Conservation (phyloP, 2,888 invertebrate species). For the Andrena bicolor region DNA sequence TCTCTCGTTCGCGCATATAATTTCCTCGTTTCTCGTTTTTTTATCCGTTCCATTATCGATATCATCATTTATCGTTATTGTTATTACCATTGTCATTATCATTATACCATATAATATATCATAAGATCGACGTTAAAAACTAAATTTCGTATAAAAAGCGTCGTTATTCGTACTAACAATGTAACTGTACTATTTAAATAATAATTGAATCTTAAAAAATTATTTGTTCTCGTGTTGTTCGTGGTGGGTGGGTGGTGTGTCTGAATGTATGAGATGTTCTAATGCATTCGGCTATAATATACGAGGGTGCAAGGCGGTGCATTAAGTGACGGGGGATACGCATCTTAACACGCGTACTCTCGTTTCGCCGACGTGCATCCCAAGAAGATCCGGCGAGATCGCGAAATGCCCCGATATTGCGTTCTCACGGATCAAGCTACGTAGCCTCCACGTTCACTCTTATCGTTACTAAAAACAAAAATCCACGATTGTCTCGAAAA, state of each 20-base stretch:
- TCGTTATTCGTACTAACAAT: constrained; percentile 82
- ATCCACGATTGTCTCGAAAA: constrained; percentile 16
- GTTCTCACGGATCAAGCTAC: constrained; percentile 36
- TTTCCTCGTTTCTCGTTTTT: constrained; percentile 60
- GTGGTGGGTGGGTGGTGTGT: constrained; percentile 57
- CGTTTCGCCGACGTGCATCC: constrained; percentile 25
- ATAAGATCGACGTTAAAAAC: constrained; percentile 83
- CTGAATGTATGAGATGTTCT: constrained; percentile 71
- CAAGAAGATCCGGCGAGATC: constrained; percentile 67
- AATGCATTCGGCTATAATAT: constrained; percentile 71
- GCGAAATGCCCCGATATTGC: constrained; percentile 71
- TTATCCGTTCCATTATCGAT: constrained; percentile 71
- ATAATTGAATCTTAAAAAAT: constrained; percentile 82
- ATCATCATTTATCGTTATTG: constrained; percentile 75
- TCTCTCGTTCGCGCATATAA: constrained; percentile 46
- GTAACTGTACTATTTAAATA: constrained; percentile 81
- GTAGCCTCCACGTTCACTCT: background rate
- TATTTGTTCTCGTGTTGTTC: constrained; percentile 74
- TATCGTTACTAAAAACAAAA: background rate
- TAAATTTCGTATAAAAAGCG: constrained; percentile 85
- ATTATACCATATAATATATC: constrained; percentile 79
- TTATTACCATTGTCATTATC: constrained; percentile 78
- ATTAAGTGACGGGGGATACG: constrained; percentile 48
- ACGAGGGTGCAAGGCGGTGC: constrained; percentile 70
- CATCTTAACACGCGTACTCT: constrained; percentile 34